phyloP scores from a whole-genome alignment of 1,140 invertebrate genomes.

The Zaprionus tsacasi region DNA sequence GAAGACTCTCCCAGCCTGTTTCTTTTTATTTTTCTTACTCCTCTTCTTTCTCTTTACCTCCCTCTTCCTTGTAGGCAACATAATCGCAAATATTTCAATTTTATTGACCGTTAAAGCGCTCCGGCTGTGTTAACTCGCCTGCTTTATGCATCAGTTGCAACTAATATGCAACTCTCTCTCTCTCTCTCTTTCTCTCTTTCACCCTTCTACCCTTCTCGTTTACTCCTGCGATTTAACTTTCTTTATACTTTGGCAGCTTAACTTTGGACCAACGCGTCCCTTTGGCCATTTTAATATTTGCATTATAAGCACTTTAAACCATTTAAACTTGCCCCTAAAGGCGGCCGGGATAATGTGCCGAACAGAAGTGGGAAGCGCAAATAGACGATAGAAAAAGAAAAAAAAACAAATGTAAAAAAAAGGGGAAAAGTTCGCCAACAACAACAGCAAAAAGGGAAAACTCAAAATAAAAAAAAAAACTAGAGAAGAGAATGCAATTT shows the following conservation, averaged over 20 bases:
- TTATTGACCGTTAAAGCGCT: constrained; percentile 42
- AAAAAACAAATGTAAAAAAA: constrained; percentile 2
- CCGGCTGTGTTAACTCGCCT: constrained; percentile 12
- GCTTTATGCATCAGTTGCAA: constrained; percentile 40
- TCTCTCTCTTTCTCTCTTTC: background rate
- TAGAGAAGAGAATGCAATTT: constrained; percentile 71
- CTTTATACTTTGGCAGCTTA: constrained; percentile 61
- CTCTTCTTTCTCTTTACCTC: background rate
- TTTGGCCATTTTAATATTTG: constrained; percentile 67
- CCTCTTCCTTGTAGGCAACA: background rate
- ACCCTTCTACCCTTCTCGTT: background rate
- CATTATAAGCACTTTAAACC: constrained; percentile 76
- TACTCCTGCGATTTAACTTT: constrained; percentile 19
- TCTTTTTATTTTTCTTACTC: background rate
- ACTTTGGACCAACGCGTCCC: constrained; percentile 48
- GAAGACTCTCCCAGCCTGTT: background rate
- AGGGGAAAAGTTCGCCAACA: constrained; percentile 23
- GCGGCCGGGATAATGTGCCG: constrained; percentile 48
- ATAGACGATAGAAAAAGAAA: constrained; percentile 19
- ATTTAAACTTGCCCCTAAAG: constrained; percentile 68
- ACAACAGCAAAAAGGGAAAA: constrained; percentile 23
- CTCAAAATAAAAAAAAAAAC: constrained; percentile 10
- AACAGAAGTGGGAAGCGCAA: constrained; percentile 36
- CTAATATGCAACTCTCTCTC: constrained; percentile 41
- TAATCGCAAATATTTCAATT: constrained; percentile 32